These are phyloP conservation scores for Lasioglossum villosulum DNA, from an alignment of 2,888 invertebrate genomes.

Conservation along the genomic window DNA sequence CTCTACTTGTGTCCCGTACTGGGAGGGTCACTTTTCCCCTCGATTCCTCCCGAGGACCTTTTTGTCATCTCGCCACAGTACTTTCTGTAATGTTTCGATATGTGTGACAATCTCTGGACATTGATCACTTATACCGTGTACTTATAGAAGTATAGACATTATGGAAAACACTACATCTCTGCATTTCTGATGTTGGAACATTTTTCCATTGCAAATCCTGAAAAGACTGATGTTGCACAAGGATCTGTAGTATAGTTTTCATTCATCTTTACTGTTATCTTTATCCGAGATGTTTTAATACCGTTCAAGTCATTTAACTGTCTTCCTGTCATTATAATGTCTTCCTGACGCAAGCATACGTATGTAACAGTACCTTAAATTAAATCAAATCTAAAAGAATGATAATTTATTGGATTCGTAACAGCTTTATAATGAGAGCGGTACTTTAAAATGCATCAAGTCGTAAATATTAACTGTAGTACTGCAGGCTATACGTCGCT, in stretches of 20 bases:
- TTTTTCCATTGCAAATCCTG: no score
- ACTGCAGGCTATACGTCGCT: not conserved
- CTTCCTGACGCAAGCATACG: not conserved
- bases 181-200: no score
- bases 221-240: no score
- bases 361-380: not conserved
- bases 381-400: not conserved
- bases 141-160: no score
- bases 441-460: slow-evolving; percentile 2
- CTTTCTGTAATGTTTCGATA: no score
- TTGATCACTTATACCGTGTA: no score
- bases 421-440: not conserved
- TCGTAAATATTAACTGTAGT: slow-evolving; percentile 1
- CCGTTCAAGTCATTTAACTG: not conserved
- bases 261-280: not conserved
- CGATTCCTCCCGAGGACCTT: no score
- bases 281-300: not conserved
- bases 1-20: no score
- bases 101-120: no score
- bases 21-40: no score
- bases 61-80: no score
- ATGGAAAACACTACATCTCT: no score
- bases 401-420: not conserved
- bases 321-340: not conserved
- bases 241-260: not conserved